Conservation (phyloP, 2,888 invertebrate species). For the Nephrotoma flavescens region DNA sequence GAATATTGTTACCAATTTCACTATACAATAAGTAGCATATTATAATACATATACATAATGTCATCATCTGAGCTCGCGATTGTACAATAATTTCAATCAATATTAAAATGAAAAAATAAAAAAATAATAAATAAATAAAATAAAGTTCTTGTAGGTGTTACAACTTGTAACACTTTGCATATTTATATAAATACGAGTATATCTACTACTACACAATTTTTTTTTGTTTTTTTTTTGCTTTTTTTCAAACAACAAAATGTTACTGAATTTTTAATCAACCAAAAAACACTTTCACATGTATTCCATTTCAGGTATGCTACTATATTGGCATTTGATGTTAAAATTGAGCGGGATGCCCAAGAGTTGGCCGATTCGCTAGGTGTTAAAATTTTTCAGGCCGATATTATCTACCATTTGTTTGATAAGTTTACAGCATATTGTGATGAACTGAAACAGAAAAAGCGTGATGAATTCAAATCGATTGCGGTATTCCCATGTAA, state of each 20-base stretch:
- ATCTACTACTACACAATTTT: not conserved
- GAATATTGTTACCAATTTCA: not conserved
- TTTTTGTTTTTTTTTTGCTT: not conserved
- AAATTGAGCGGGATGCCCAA: conserved; percentile 95
- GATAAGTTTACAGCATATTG: conserved; percentile 90
- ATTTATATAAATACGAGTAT: not conserved
- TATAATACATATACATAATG: not conserved
- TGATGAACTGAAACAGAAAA: conserved; percentile 78
- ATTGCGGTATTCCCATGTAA: conserved; percentile 99
- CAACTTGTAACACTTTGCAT: not conserved
- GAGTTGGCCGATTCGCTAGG: conserved; percentile 89
- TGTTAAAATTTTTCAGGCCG: conserved; percentile 94
- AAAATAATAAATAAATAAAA: not conserved
- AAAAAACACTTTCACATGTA: conserved; percentile 4
- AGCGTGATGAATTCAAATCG: conserved; percentile 89
- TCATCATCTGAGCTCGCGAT: not conserved
- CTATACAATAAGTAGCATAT: not conserved
- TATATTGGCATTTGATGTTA: conserved; percentile 98
- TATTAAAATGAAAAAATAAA: not conserved
- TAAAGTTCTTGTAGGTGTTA: not conserved
- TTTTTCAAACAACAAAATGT: not conserved
- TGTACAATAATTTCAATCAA: not conserved
- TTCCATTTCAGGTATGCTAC: conserved; percentile 63
- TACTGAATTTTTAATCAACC: not conserved
- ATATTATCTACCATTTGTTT: conserved; percentile 99